Conservation (phyloP, 2,797 vertebrate genomes). For the Sarcoramphus papa region DNA sequence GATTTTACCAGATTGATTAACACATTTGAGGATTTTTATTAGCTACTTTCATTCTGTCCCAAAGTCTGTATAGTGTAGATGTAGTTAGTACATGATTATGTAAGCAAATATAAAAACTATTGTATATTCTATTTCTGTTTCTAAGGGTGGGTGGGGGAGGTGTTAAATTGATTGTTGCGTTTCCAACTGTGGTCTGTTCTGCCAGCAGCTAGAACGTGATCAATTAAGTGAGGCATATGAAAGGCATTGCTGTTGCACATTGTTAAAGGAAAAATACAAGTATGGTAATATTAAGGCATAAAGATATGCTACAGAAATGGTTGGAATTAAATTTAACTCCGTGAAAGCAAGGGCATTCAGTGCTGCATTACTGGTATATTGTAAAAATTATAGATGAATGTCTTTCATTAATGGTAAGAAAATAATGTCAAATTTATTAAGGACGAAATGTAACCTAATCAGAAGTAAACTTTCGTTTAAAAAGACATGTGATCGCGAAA, state of each 20-base stretch:
- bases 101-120: background rate
- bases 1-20: background rate
- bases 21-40: background rate
- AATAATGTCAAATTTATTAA: background rate
- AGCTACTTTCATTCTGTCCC: background rate
- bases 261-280: constrained; percentile 7
- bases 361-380: background rate
- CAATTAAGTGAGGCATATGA: constrained; percentile 22
- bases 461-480: background rate
- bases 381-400: background rate
- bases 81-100: background rate
- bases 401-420: background rate
- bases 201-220: constrained; percentile 21
- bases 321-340: background rate
- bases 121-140: constrained; percentile 3
- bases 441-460: background rate
- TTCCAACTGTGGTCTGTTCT: constrained; percentile 11
- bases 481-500: background rate
- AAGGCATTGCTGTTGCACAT: background rate
- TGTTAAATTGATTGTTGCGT: constrained; percentile 2
- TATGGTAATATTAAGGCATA: background rate
- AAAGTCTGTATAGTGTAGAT: background rate
- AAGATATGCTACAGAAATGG: background rate
- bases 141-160: background rate
- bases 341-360: background rate